Evolutionary conservation across 2,888 invertebrate species (phyloP).

Genomic region (Xanthostigma xanthostigma): DNA sequence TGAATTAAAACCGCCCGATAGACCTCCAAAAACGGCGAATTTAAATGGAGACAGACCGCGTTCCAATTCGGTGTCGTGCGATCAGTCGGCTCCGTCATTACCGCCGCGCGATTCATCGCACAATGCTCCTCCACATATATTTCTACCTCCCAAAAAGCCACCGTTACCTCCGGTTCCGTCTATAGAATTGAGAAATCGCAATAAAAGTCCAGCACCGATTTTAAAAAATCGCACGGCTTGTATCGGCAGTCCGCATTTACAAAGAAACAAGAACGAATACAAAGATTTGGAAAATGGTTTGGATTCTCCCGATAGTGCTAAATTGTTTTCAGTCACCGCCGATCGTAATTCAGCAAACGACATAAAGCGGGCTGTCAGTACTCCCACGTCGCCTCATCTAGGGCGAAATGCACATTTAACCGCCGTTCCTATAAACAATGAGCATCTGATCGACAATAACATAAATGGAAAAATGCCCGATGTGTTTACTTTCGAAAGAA

Average conservation of each 20-base stretch:
- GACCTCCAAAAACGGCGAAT: conserved; percentile 47
- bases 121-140: conserved; percentile 33
- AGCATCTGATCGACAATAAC: no score
- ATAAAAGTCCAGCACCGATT: conserved; percentile 24
- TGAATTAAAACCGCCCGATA: conserved; percentile 46
- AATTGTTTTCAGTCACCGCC: background rate
- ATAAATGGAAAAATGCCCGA: no score
- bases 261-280: conserved; percentile 40
- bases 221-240: conserved; percentile 39
- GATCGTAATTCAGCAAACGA: background rate
- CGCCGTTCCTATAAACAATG: background rate
- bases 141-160: conserved; percentile 54
- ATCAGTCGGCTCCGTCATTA: conserved; percentile 32
- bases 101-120: conserved; percentile 34
- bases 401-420: conserved; percentile 14
- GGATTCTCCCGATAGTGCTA: background rate
- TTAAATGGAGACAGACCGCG: conserved; percentile 37
- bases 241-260: conserved; percentile 47
- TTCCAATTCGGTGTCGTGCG: conserved; percentile 38
- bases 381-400: conserved; percentile 28
- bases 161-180: conserved; percentile 56
- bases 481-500: no score
- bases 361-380: conserved; percentile 22
- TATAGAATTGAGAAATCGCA: conserved; percentile 42
- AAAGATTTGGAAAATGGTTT: conserved; percentile 38